These are phyloP conservation scores for Hippocampus guttulatus DNA, from an alignment of 2,113 vertebrate genomes.

Conservation along the genomic window DNA sequence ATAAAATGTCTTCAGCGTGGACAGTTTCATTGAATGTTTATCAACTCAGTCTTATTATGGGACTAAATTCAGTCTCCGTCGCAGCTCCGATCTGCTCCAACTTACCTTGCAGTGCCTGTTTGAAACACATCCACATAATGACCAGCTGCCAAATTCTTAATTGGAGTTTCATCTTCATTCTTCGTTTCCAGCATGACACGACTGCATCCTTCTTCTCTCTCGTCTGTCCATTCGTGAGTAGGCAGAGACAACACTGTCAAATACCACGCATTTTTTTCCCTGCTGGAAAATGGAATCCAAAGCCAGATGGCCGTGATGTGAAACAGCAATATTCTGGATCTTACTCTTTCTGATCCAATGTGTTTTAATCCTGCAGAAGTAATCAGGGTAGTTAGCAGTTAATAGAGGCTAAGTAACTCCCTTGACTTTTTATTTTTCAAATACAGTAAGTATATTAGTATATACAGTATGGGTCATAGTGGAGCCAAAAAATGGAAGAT, in stretches of 20 bases:
- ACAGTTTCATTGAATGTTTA: not conserved
- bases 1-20: not conserved
- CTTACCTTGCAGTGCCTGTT: constrained; percentile 47
- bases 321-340: constrained; percentile 1
- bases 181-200: constrained; percentile 1
- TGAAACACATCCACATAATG: constrained; percentile 40
- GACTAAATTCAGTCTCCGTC: not conserved
- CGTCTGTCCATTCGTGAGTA: constrained; percentile 9
- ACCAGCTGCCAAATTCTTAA: constrained; percentile 32
- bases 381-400: not conserved
- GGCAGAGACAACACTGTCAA: constrained; percentile 21
- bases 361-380: constrained; percentile 7
- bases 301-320: constrained; percentile 52
- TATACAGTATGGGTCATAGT: no score
- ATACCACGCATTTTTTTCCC: constrained; percentile 56
- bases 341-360: constrained; percentile 2
- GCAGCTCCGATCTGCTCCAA: not conserved
- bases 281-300: constrained; percentile 50
- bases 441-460: not conserved
- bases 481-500: no score
- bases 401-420: not conserved
- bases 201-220: constrained; percentile 11
- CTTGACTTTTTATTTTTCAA: not conserved
- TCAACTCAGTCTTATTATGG: not conserved
- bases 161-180: constrained; percentile 12